Percentiles rank a stretch among this genome's conserved stretches.
phyloP scores from a whole-genome alignment of 1,140 invertebrate species.

The Eueides isabella region DNA sequence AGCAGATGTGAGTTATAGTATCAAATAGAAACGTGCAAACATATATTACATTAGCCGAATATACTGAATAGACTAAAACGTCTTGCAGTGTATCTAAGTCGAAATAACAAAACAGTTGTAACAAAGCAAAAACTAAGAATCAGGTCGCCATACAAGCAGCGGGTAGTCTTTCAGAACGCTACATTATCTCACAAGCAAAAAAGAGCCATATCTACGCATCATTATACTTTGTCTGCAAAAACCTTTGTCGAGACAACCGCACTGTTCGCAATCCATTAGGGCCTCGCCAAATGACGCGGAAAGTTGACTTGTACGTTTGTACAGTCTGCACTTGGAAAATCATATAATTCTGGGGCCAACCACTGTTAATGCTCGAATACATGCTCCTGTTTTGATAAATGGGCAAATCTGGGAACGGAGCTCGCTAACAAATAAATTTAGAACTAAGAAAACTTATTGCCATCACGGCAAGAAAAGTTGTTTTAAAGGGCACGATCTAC shows the following conservation, averaged over 20 bases:
- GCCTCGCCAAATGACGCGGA: constrained; percentile 71
- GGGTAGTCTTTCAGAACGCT: constrained; percentile 38
- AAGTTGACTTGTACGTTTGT: constrained; percentile 68
- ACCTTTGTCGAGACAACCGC: constrained; percentile 69
- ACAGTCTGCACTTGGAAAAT: constrained; percentile 49
- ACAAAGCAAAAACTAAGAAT: constrained; percentile 45
- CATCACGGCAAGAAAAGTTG: constrained; percentile 8
- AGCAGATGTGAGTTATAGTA: not conserved
- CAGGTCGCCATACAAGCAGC: constrained; percentile 38
- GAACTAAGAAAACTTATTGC: constrained; percentile 35
- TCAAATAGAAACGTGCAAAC: constrained; percentile 7
- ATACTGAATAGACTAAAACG: not conserved
- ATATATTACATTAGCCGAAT: not conserved
- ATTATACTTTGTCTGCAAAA: constrained; percentile 67
- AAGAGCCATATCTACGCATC: constrained; percentile 60
- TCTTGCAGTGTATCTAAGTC: constrained; percentile 9
- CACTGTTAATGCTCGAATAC: constrained; percentile 53
- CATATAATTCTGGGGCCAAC: constrained; percentile 50
- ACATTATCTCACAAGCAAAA: constrained; percentile 54
- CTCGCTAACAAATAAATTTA: constrained; percentile 52
- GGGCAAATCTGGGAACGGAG: constrained; percentile 48
- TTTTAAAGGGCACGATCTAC: constrained; percentile 6
- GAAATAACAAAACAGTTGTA: constrained; percentile 32
- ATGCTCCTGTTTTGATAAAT: constrained; percentile 56
- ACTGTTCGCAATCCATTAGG: constrained; percentile 73